Evolutionary conservation across 2,888 invertebrate genomes (phyloP), one percentile per base, ranked within the genome.

Genomic region (Tetramorium bicarinatum): DNA sequence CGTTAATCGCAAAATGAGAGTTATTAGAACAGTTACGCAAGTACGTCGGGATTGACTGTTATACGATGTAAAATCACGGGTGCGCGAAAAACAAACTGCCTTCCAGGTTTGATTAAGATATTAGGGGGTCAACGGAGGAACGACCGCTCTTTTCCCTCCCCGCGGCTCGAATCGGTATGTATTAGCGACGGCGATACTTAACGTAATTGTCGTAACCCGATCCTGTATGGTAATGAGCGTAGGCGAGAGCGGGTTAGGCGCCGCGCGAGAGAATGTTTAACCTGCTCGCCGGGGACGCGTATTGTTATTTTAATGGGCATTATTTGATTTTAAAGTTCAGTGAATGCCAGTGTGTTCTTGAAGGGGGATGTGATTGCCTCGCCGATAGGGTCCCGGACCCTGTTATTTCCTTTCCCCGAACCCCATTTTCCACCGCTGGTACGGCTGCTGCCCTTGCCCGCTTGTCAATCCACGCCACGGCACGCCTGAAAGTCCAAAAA

Each of bases 251-350:
- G 91, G 87, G 89, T 90, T 91, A 89, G 47, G 89, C 87, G 41
- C 92, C 86, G 85, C 86, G 89, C 91, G 94, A 93, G 94, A 93
- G 94, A 95, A 94, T 94, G 93, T 94, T 95, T 94, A 95, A 94
- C 94, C 93, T 92, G 90, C 90, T 87, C 88, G 88, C 87, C 89
- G 85, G 90, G 89, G 91, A 90, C 89, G 92, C 91, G 94, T 93
- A 95, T 95, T 95, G 94, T 95, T 94, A 95, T 95, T 95, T 95
- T 95, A 95, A 94, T 94, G 92, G 94, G 92, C 92, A 92, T 94
- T 94, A 95, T 94, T 95, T 92, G 94, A 95, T 95, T 95, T 95
- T 94, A 94, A 95, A 95, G 94, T 94, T 94, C 93, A 93, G 93
- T 93, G 93, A 94, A 94, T 94, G 93, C 93, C 92, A 87, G 92